Base-by-base conservation (phyloP, 2,797 vertebrate species). In the Gorsachius magnificus region DNA sequence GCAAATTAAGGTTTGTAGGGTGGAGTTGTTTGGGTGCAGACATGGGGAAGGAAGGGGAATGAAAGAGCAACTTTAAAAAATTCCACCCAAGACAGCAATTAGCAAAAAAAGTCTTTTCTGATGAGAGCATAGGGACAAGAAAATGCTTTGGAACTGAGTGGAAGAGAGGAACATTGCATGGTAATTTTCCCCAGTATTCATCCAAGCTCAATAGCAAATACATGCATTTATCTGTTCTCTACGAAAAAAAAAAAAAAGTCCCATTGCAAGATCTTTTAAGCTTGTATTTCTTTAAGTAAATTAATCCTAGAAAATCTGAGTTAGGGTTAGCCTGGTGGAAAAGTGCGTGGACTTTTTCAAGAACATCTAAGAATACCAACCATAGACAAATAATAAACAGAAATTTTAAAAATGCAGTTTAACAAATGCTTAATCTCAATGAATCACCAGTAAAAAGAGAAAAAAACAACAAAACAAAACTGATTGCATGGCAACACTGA, bases 381-480 rank as follows among this genome's bases (percentile, higher is more conserved):
- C 11, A 50, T 0, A 46, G 61, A 65, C 89, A 83, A 93, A 84
- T 45, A 84, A 86, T 70, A 87, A 89, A 54, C n/a, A 82, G 38
- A 57, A 82, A 81, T 56, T 76, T 77, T 2, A 12, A 13, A 93
- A 87, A 16, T 54, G 53, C 11, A 57, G 25, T 68, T 87, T 60
- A 77, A 43, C 33, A 90, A 72, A 71, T 76, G 54, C 35, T 84
- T 89, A 31, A 79, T 94, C 43, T 51, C 66, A 76, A 46, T 89
- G 92, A 93, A 94, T 96, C 93, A 96, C 45, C 56, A 83, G 57
- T 51, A 77, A 92, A 92, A 87, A 22, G 28, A 61, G 22, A 2
- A 2, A 35, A 45, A 76, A 87, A 3, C 12, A 84, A 83, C 16
- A 61, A 83, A 85, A 64, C 51, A 53, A 90, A 76, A 89, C 83